Conservation (phyloP, 2,113 vertebrate species). For the Oreochromis niloticus region DNA sequence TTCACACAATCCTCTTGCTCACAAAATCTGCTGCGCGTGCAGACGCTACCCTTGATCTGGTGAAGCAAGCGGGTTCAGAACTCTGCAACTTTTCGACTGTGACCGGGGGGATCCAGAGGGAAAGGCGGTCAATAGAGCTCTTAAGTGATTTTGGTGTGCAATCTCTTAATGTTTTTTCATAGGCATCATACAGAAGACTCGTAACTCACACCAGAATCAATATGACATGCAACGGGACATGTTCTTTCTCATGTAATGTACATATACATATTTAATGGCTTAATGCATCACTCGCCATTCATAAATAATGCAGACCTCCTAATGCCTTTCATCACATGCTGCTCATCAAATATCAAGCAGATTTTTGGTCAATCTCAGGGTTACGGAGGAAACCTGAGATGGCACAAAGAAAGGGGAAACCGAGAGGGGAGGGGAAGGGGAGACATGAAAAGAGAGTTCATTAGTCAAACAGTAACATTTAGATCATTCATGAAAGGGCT, state of each 20-base stretch:
- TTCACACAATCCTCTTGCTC: constrained; percentile 40
- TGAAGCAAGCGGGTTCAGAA: constrained; percentile 26
- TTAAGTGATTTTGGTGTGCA: constrained; percentile 43
- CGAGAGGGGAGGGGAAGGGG: neutral
- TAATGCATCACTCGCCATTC: constrained; percentile 64
- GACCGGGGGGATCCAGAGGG: constrained; percentile 9
- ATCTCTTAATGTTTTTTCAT: constrained; percentile 48
- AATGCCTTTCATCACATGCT: constrained; percentile 65
- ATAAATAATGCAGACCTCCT: constrained; percentile 66
- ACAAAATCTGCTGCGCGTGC: constrained; percentile 55
- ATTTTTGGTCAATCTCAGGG: constrained; percentile 54
- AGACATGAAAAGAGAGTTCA: constrained; percentile 38
- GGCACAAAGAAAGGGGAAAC: constrained; percentile 2
- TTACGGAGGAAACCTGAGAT: constrained; percentile 42
- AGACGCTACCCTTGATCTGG: constrained; percentile 19
- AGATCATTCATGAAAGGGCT: constrained; percentile 49
- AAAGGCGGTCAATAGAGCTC: constrained; percentile 31
- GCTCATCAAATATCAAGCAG: constrained; percentile 70
- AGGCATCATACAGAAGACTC: constrained; percentile 32
- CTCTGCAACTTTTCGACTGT: constrained; percentile 22
- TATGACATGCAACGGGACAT: constrained; percentile 65
- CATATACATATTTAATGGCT: constrained; percentile 68
- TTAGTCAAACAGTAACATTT: constrained; percentile 51
- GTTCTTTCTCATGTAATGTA: constrained; percentile 69
- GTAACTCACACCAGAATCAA: constrained; percentile 68